Base-by-base conservation (phyloP, 2,888 invertebrate genomes). In the Beris chalybata region DNA sequence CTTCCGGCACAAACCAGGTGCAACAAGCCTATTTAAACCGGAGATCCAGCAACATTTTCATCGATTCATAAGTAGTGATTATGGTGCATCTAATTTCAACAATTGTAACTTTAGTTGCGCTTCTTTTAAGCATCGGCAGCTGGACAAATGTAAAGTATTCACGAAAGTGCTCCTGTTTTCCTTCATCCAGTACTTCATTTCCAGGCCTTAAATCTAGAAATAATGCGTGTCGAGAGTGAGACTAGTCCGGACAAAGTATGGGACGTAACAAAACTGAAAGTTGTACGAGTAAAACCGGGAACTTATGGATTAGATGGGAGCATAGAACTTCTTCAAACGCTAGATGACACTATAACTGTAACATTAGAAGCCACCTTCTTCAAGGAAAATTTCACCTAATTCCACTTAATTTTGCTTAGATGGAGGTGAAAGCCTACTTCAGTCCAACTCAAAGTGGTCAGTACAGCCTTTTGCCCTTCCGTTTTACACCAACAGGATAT, bases 221-320 rank as follows among this genome's bases (percentile, higher is more conserved):
- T 64, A 12, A 54, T 45, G 12, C 53, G 54, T 5, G 44, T 64
- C 15, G 65, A 55, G 1, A 50, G 13, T 4, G 65, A 43, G 4
- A 6, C 30, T 5, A 11, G 30, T 6, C 54, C 54, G 4, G 67
- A 67, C 32, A 61, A 61, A 4, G 13, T 67, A 29, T 67, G 67
- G 63, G 63, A 67, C 29, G 15, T 54, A 50, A 22, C 29, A 11
- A 63, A 63, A 0, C 4, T 67, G 4, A 45, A 48, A 29, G 38
- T 38, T 2, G 29, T 15, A 13, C 31, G 59, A 11, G 11, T 67
- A 5, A 13, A 31, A 48, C 43, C 29, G 29, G 67, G 67, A 5
- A 15, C n/a, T 6, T 56, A 63, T 32, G 67, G 43, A 7, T 31
- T 67, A 7, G 38, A 22, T 38, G 61, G 61, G 15, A 9, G 1